phyloP scores from a whole-genome alignment of 2,888 invertebrate species.

The Agrotis ipsilon region DNA sequence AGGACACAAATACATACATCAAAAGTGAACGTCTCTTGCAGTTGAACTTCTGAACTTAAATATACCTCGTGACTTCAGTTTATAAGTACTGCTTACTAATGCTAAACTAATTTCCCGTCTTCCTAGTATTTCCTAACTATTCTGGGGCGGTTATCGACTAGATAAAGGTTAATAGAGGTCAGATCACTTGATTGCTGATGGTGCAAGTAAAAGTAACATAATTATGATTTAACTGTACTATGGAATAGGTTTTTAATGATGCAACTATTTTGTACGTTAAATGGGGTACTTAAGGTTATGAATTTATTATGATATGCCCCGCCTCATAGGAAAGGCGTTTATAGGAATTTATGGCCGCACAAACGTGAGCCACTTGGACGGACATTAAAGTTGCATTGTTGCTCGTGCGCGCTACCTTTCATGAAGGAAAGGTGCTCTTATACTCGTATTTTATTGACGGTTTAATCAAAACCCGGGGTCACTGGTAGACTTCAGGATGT shows the following conservation, averaged over 20 bases:
- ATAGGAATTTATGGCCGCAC: constrained; percentile 32
- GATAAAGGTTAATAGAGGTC: constrained; percentile 57
- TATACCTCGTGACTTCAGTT: constrained; percentile 27
- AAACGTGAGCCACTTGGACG: constrained; percentile 18
- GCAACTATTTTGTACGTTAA: constrained; percentile 45
- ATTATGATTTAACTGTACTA: constrained; percentile 53
- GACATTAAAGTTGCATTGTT: constrained; percentile 17
- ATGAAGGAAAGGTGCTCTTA: not conserved
- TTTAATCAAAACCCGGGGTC: not conserved
- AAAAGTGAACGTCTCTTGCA: not conserved
- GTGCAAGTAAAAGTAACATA: constrained; percentile 35
- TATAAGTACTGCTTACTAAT: constrained; percentile 48
- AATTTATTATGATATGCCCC: constrained; percentile 53
- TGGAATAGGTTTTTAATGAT: constrained; percentile 49
- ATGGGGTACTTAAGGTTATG: constrained; percentile 51
- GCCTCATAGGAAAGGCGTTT: constrained; percentile 41
- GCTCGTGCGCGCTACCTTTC: not conserved
- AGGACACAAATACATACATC: not conserved
- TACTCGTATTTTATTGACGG: not conserved
- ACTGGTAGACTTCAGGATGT: not conserved
- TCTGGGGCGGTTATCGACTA: constrained; percentile 39
- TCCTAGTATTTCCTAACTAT: constrained; percentile 49
- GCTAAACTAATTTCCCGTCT: constrained; percentile 47
- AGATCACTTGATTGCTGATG: constrained; percentile 31
- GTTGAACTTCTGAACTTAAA: constrained; percentile 42